Base-by-base conservation (phyloP, 2,797 vertebrate species). In the Cetoscarus ocellatus region DNA sequence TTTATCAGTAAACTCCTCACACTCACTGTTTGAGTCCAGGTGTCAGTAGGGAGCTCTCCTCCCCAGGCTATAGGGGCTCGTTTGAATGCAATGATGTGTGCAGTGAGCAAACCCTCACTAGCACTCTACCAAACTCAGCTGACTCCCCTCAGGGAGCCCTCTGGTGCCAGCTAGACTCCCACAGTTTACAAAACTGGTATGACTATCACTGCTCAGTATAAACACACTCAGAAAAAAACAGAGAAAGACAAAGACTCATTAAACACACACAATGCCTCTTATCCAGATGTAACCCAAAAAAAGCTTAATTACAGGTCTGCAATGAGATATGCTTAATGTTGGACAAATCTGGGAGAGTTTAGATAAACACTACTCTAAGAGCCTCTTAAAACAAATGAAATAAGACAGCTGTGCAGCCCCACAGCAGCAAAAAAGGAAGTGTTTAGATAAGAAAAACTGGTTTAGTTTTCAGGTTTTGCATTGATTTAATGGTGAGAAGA, bases 1-100 rank as follows among this genome's bases (percentile, higher is more conserved):
- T 66, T 48, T 71, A 12, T 60, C 11, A 34, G 36, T 64, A 51
- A 19, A 49, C 43, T 49, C 40, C 27, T 40, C 55, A 53, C 34
- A 10, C 13, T 55, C 56, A 49, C 27, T 77, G 54, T 75, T 51
- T 57, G 45, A 74, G 39, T 75, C 50, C 48, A 67, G 63, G 73
- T 77, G 72, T 76, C 69, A 56, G 70, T 43, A 66, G 62, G 72
- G 61, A 42, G 60, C 56, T 56, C 42, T 62, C 59, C 45, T 75
- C 53, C 36, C 51, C 19, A 4, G 43, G 36, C 48, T 65, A 17
- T 50, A 58, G 48, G 54, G 69, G 64, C 58, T 84, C 75, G 84
- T 76, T 61, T 70, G 61, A 67, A 71, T 47, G 63, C 61, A 53
- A 34, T 47, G 48, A 84, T 67, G 67, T 70, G 75, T 80, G 77